Percentiles rank a stretch among this genome's conserved stretches.
These are phyloP conservation scores for Epizoanthus stellaris DNA, from an alignment of 92 coral and sea anemone species.

Conservation along the genomic window DNA sequence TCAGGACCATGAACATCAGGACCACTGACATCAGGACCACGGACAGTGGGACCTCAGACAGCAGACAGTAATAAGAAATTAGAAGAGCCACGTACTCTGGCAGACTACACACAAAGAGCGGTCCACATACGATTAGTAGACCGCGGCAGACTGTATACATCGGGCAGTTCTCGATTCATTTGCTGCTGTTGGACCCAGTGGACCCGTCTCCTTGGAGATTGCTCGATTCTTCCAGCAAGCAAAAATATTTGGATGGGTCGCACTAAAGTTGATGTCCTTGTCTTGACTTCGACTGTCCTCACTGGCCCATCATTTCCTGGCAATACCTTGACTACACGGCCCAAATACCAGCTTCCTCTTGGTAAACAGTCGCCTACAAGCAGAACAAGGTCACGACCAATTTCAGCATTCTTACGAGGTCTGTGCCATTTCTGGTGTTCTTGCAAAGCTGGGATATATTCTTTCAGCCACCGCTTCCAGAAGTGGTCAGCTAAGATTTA, in stretches of 20 bases:
- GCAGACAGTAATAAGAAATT: no score
- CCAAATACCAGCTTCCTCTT: conserved; percentile 40
- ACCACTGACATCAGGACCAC: no score
- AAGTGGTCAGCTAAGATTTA: no score
- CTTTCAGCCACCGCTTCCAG: no score
- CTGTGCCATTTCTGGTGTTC: conserved; percentile 31
- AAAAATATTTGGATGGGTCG: conserved; percentile 32
- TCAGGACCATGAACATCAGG: no score
- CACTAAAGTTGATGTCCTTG: conserved; percentile 33
- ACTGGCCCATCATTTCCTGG: conserved; percentile 36
- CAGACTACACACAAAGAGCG: no score
- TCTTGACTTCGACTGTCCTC: conserved; percentile 41
- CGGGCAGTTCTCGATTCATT: neutral
- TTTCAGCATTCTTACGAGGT: conserved; percentile 39
- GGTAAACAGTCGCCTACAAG: conserved; percentile 49
- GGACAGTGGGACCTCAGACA: no score
- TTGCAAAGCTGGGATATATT: no score
- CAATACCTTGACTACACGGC: neutral
- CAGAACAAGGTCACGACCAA: conserved; percentile 44
- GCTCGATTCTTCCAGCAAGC: conserved; percentile 33
- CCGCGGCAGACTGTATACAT: neutral
- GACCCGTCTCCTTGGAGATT: no score
- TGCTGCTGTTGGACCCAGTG: no score
- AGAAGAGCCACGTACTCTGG: neutral
- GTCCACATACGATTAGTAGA: no score